Evolutionary conservation across 1,140 invertebrate species (phyloP), one percentile per base, ranked within the genome.

Genomic region (Procambarus clarkii): DNA sequence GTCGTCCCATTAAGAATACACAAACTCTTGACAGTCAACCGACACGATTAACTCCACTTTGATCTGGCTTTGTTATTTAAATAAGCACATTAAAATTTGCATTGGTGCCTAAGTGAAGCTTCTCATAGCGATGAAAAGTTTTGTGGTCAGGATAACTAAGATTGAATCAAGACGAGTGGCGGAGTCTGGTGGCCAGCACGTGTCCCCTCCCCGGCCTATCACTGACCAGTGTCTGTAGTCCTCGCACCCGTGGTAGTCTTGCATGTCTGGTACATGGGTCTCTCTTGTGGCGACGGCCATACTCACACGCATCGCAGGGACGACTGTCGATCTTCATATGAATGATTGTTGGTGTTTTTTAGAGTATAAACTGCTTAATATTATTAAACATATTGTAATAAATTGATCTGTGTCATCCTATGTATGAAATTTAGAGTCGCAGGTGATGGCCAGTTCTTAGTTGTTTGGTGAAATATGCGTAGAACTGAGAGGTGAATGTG

Each of bases 281-380:
- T 87, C 50, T 58, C 60, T 50, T 78, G 85, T 77, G 71, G 71
- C 74, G 84, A 78, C 74, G 76, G 74, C 50, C 74, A 87, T 87
- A 78, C 85, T 87, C 74, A 87, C 74, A 87, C 76, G 24, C 74
- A 79, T 54, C 85, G 48, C 74, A 87, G 24, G 76, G 85, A 79
- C 76, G 58, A 79, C 76, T 87, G 85, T 78, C 24, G 50, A 79
- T 76, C 85, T 78, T 87, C 76, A 34, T 77, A 69, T 79, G 85
- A 79, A 60, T 87, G 85, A 87, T 58, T 87, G 74, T 87, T 87
- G 50, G 74, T 87, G 77, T 87, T 79, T 69, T 50, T 87, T 78
- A 87, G 85, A 87, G 50, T 64, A 87, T 87, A 87, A 87, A 87
- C 77, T 79, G 85, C 85, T 87, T 87, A 78, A 87, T 79, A 87